Conservation (phyloP, 2,797 vertebrate species). For the Ibycter americanus region DNA sequence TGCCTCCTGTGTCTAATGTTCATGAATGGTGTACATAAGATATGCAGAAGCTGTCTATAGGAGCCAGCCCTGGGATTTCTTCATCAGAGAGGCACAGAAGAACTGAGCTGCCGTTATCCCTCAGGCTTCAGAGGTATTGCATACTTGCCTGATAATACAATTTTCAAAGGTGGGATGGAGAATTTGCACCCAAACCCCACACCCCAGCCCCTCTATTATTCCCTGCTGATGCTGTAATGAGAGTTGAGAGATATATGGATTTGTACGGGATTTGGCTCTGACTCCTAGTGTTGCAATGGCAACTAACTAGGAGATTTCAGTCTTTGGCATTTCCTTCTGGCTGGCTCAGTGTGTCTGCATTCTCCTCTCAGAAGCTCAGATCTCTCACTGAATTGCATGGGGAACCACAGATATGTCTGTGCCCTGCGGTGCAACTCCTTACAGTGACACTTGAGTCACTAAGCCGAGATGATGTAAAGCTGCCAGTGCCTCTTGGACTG, state of each 20-base stretch:
- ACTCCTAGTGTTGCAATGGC: background rate
- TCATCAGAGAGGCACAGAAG: background rate
- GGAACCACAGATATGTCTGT: background rate
- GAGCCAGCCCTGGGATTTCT: background rate
- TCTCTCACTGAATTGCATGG: background rate
- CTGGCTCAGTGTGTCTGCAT: background rate
- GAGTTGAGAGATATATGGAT: background rate
- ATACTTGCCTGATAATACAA: background rate
- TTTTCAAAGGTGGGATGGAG: background rate
- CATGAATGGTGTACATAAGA: background rate
- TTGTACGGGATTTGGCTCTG: background rate
- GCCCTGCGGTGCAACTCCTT: background rate
- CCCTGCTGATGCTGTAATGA: background rate
- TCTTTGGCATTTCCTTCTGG: constrained; percentile 23
- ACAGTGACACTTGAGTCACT: background rate
- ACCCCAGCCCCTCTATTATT: background rate
- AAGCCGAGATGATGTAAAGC: background rate
- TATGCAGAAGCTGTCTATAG: background rate
- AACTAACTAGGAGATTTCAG: background rate
- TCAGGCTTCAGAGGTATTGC: background rate
- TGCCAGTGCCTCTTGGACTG: background rate
- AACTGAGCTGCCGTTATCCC: background rate
- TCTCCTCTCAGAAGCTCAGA: background rate
- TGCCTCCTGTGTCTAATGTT: background rate
- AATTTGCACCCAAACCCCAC: background rate